Base-by-base conservation (phyloP, 2,113 vertebrate genomes). In the Alces alces region DNA sequence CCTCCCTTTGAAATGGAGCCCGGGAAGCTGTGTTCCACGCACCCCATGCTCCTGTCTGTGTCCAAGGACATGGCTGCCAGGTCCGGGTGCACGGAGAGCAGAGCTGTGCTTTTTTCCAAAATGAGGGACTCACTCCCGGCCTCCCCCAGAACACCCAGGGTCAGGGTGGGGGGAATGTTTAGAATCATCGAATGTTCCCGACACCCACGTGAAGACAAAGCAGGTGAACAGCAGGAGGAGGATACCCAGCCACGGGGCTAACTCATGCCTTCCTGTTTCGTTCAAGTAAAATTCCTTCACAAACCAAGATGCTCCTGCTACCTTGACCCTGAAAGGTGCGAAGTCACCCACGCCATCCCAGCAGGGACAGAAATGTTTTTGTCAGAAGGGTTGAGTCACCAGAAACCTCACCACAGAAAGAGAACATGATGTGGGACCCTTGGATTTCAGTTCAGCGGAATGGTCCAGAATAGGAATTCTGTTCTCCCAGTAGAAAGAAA, bases 241-340 rank as follows among this genome's bases (percentile, higher is more conserved):
- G 3, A 15, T 15, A 39, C 16, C 13, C 39, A 27, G 39, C 8
- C 5, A 2, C 3, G 2, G 0, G 28, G 21, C 50, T 9, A 3
- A 14, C 25, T 15, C 6, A 0, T 19, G 7, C 3, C 0, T 60
- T 88, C 58, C 73, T 8, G 2, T 8, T 54, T 86, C 11, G 7
- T 45, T 27, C 1, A 23, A n/a, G 1, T n/a, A 87, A 50, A 1
- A 11, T 11, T 28, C 73, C 2, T 0, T 0, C 23, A 2, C 17
- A 1, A 55, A 79, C 30, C 43, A 78, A 8, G 36, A 7, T 0
- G 0, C 1, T 1, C 39, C 50, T 78, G 6, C 3, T 7, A 27
- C 54, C 87, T 52, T 36, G 57, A 45, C 8, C 64, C 52, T 23
- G 13, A 17, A 17, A 89, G 21, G 2, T 50, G 0, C 1, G 0